Conservation (phyloP, 2,797 vertebrate species). For the Amblyopsis hoosieri region DNA sequence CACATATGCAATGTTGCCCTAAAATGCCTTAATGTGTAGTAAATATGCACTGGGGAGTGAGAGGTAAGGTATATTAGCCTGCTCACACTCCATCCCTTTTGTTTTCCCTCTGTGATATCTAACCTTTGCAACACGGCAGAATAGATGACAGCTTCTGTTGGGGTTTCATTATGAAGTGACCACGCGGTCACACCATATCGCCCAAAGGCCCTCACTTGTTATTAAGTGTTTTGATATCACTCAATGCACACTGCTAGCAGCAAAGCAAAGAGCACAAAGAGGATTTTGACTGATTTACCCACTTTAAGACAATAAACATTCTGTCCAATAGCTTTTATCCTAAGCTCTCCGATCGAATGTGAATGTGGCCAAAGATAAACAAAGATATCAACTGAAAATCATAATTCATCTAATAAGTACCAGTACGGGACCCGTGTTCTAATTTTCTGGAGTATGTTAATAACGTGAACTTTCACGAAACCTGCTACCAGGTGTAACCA, state of each 20-base stretch:
- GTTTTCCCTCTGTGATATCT: conserved; percentile 24
- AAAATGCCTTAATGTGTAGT: conserved; percentile 37
- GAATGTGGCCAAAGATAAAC: conserved; percentile 38
- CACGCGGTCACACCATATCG: conserved; percentile 52
- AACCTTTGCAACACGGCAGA: conserved; percentile 57
- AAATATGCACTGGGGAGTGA: conserved; percentile 37
- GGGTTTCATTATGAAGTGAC: conserved; percentile 64
- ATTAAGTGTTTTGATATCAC: conserved; percentile 42
- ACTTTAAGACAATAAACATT: no score
- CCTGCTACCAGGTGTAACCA: conserved; percentile 55
- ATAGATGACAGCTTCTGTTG: conserved; percentile 51
- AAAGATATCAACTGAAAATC: conserved; percentile 60
- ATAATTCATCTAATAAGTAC: not conserved
- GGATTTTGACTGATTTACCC: no score
- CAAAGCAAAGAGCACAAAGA: conserved; percentile 6
- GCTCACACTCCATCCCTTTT: conserved; percentile 16
- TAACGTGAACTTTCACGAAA: conserved; percentile 40
- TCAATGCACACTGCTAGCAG: conserved; percentile 3
- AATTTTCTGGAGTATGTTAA: conserved; percentile 53
- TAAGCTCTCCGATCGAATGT: not conserved
- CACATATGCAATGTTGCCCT: conserved; percentile 2
- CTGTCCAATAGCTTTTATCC: no score
- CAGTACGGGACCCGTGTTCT: conserved; percentile 57
- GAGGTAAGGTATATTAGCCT: conserved; percentile 33
- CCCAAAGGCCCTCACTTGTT: conserved; percentile 37